Evolutionary conservation across 2,113 vertebrate species (phyloP), one percentile per base, ranked within the genome.

Genomic region (Megalops atlanticus): DNA sequence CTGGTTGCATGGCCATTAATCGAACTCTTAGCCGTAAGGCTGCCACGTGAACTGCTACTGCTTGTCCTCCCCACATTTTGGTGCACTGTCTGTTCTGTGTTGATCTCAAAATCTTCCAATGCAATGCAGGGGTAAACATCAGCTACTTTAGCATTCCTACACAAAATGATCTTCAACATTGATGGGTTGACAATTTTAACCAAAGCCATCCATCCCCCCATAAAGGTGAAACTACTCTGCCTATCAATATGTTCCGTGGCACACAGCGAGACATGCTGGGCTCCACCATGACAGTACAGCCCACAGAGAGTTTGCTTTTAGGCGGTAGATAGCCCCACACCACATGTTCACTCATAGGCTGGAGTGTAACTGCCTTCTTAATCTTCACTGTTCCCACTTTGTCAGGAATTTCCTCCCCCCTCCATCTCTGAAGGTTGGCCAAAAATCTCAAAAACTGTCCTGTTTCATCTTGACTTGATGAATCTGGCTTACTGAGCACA

Each of bases 221-320:
- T 18, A 84, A 39, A 41, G 75, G 71, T 31, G 78, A 47, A 0
- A 84, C 73, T 0, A 71, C 38, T 18, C 80, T 38, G 4, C 47
- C 76, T 24, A 84, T 41, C n/a, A 86, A 0, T 0, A 84, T 21
- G 24, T 33, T 41, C 12, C n/a, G 24, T 1, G 54, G 33, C 2
- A 24, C 40, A 6, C 58, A 86, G 0, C 72, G 39, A 0, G 74
- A 70, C 24, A 49, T 35, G 4, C 76, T 86, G 7, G 74, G 85
- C 31, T 86, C 85, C 0, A 80, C 35, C 41, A 86, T n/a, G 5
- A 86, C 82, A 31, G 79, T 78, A 33, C 78, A 84, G 14, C 79
- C 82, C 24, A 54, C 52, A 11, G 84, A 84, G 1, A 31, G n/a
- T 24, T n/a, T 10, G 1, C 39, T 39, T 5, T 8, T 31, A 27